phyloP scores from a whole-genome alignment of 2,797 vertebrate genomes.

The Momotus momota region DNA sequence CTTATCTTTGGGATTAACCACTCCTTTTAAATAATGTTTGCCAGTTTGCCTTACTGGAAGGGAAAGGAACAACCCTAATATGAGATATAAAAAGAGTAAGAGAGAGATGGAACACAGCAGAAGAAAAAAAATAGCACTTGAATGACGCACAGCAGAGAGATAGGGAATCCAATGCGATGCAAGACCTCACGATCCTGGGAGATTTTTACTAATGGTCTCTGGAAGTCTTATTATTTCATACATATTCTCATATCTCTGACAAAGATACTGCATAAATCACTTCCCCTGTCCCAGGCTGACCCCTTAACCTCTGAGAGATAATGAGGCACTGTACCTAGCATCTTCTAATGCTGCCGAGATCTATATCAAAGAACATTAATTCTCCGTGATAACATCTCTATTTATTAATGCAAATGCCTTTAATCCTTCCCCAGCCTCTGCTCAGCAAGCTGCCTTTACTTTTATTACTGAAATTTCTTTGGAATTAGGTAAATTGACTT shows the following conservation, averaged over 20 bases:
- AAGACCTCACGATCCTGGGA: background rate
- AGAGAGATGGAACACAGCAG: background rate
- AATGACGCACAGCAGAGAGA: background rate
- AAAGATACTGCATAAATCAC: constrained; percentile 65
- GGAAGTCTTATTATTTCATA: constrained; percentile 56
- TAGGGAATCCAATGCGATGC: background rate
- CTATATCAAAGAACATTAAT: constrained; percentile 71
- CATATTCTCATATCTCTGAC: constrained; percentile 46
- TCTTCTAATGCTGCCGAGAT: constrained; percentile 60
- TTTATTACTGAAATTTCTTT: constrained; percentile 24
- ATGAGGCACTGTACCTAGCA: constrained; percentile 47
- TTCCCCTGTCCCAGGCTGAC: constrained; percentile 62
- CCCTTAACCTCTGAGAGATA: constrained; percentile 63
- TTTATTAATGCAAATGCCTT: constrained; percentile 73
- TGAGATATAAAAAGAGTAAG: background rate
- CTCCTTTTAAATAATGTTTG: background rate
- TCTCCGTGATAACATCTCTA: constrained; percentile 66
- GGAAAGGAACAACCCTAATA: background rate
- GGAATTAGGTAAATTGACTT: constrained; percentile 50
- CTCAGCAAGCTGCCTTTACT: constrained; percentile 27
- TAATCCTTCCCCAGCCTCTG: constrained; percentile 41
- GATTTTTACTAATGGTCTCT: constrained; percentile 46
- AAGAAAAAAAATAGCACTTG: background rate
- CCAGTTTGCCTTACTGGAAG: background rate
- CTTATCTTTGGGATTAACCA: background rate